Evolutionary conservation across 1,140 invertebrate species (phyloP).

Genomic region (Drosophila nigrodunni): DNA sequence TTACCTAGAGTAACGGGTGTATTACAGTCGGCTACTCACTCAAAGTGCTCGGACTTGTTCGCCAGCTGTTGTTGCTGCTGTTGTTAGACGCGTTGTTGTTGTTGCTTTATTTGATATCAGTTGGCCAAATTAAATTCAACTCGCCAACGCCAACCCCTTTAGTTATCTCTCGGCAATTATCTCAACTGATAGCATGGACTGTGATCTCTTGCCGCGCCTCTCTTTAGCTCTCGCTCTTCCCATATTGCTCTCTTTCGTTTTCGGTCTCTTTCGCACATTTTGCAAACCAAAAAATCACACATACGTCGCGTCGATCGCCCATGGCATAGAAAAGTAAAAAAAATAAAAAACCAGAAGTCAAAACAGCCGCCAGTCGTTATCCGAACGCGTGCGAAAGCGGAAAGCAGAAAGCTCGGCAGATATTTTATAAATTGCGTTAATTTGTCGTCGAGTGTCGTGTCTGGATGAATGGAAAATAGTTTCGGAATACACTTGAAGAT

Average conservation of each 20-base stretch:
- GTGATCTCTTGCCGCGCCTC: constrained; percentile 41
- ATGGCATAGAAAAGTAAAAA: constrained; percentile 9
- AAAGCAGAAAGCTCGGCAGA: constrained; percentile 22
- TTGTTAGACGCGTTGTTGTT: constrained; percentile 4
- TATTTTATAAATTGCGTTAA: constrained; percentile 6
- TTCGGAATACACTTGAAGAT: constrained; percentile 3
- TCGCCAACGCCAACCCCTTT: constrained; percentile 45
- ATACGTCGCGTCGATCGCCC: constrained; percentile 69
- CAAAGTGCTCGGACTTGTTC: background rate
- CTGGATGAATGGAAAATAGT: constrained; percentile 62
- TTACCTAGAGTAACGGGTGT: background rate
- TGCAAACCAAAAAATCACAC: constrained; percentile 63
- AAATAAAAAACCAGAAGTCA: constrained; percentile 8
- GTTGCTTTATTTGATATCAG: constrained; percentile 27
- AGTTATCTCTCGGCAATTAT: constrained; percentile 36
- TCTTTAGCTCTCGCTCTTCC: constrained; percentile 13
- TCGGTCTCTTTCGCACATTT: constrained; percentile 4
- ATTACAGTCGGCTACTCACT: background rate
- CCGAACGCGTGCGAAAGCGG: constrained; percentile 51
- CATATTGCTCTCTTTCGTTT: background rate
- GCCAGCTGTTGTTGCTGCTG: constrained; percentile 13
- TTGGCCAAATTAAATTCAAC: constrained; percentile 36
- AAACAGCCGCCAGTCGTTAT: constrained; percentile 57
- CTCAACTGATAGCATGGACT: constrained; percentile 30
- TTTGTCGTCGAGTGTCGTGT: constrained; percentile 2